Evolutionary conservation across 2,888 invertebrate genomes (phyloP), one percentile per base, ranked within the genome.

Genomic region (Eucriotettix oculatus): DNA sequence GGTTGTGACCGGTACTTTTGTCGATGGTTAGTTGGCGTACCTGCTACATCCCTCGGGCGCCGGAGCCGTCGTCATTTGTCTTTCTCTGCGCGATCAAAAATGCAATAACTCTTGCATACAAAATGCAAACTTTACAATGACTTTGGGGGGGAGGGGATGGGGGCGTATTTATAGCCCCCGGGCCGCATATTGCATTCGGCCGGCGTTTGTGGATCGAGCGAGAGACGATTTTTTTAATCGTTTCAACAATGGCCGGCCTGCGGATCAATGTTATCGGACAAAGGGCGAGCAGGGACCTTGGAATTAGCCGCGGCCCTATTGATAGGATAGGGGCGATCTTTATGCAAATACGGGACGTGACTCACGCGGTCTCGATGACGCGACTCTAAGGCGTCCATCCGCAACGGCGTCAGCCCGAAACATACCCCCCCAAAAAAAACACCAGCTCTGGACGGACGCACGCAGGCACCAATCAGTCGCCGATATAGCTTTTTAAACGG

Each of bases 91-190:
- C 48, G 55, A 59, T 62, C 60, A 62, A 62, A 62, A 60, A 60
- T 60, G 62, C 58, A 62, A 60, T 62, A 60, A 60, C 62, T 62
- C 59, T 55, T 57, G 62, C 60, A 62, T 52, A 52, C 43, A 60
- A 57, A 57, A 60, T 52, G 60, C 12, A 57, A 54, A 56, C 55
- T 55, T 55, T 40, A 55, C 55, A 55, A 55, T 55, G 55, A 55
- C 55, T 55, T 55, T 55, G 16, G n/a, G 41, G 55, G 14, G 41
- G 29, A 41, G 55, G 9, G 54, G 53, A 54, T 59, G 14, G 41
- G 29, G 55, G 55, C 10, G 54, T 58, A 54, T 59, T 41, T 48
- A 59, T 56, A 48, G 44, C 59, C 59, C 56, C 56, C 29, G 29
- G 41, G 48, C 56, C 48, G 56, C 48, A 56, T 52, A 60, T 56